phyloP scores from a whole-genome alignment of 1,140 invertebrate genomes.

The Bemisia tabaci region DNA sequence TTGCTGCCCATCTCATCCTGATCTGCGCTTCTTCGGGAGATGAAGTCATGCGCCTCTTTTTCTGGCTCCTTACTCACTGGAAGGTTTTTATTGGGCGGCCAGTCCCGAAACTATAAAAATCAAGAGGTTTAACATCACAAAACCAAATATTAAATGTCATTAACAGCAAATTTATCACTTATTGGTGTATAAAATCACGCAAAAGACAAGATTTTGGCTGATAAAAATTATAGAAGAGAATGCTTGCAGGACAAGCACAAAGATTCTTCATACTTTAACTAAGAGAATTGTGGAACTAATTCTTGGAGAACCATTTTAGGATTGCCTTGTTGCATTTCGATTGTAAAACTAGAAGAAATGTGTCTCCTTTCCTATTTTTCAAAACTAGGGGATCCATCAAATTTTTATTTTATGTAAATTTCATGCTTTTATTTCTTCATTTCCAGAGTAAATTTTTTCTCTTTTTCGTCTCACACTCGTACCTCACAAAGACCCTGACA shows the following conservation, averaged over 20 bases:
- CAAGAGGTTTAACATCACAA: background rate
- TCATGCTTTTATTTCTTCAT: no score
- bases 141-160: no score
- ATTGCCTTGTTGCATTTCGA: no score
- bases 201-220: background rate
- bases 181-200: no score
- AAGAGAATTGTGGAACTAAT: background rate
- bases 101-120: background rate
- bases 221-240: background rate
- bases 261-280: background rate
- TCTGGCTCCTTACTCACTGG: background rate
- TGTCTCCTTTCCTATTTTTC: no score
- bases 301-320: no score
- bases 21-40: background rate
- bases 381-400: no score
- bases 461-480: no score
- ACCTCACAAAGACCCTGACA: no score
- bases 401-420: no score
- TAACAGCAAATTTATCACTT: background rate
- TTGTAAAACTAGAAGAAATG: no score
- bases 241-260: background rate
- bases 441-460: no score
- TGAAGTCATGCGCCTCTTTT: background rate
- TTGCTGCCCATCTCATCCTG: background rate
- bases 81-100: background rate